Conservation (phyloP, 1,140 invertebrate species). For the Drosophila persimilis region DNA sequence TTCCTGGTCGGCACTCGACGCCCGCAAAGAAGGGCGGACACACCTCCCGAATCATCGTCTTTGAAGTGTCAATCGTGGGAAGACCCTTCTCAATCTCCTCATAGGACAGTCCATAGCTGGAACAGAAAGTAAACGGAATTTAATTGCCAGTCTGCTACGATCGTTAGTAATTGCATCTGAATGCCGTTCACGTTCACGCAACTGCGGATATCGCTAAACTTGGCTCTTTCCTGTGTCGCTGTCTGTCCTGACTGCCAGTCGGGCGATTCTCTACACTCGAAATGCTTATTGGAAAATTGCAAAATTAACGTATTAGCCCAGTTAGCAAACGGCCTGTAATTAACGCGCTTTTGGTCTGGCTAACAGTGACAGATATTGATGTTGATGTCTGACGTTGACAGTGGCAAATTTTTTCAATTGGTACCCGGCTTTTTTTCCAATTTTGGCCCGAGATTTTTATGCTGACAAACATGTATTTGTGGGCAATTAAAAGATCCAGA, state of each 20-base stretch:
- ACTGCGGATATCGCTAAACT: slow-evolving; percentile 51
- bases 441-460: slow-evolving; percentile 16
- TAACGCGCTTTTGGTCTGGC: slow-evolving; percentile 52
- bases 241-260: slow-evolving; percentile 6
- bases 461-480: slow-evolving; percentile 39
- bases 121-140: slow-evolving; percentile 21
- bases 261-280: slow-evolving; percentile 9
- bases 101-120: slow-evolving; percentile 91
- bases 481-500: no score
- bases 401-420: slow-evolving; percentile 53
- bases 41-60: slow-evolving; percentile 92
- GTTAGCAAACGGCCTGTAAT: slow-evolving; percentile 50
- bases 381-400: slow-evolving; percentile 57
- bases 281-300: slow-evolving; percentile 62
- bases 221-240: slow-evolving; percentile 53
- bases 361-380: slow-evolving; percentile 38
- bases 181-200: slow-evolving; percentile 5
- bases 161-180: slow-evolving; percentile 29
- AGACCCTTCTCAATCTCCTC: slow-evolving; percentile 94
- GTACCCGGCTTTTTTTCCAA: not conserved
- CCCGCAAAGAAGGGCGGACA: slow-evolving; percentile 94
- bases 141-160: slow-evolving; percentile 3
- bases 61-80: slow-evolving; percentile 94
- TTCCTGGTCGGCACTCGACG: slow-evolving; percentile 94
- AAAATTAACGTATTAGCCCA: slow-evolving; percentile 61